Percentiles rank a stretch among this genome's conserved stretches.
phyloP scores from a whole-genome alignment of 2,888 invertebrate genomes.

The Iselma pallidipennis region DNA sequence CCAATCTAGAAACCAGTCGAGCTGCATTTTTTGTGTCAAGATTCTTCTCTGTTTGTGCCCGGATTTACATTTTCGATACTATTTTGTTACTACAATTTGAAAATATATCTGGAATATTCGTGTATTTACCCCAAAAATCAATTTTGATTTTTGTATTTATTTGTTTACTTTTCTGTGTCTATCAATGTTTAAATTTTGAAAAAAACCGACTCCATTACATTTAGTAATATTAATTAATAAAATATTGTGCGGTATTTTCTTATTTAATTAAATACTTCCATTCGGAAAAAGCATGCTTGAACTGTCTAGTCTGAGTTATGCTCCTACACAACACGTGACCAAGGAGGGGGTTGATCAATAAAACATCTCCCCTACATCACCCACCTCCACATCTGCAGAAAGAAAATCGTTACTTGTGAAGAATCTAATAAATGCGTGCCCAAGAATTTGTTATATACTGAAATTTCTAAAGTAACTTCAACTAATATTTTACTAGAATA shows the following conservation, averaged over 20 bases:
- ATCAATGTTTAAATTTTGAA: no score
- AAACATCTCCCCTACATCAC: constrained; percentile 57
- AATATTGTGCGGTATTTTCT: background rate
- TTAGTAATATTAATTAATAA: background rate
- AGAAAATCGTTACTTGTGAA: constrained; percentile 57
- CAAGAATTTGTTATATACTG: constrained; percentile 29
- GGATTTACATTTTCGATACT: background rate
- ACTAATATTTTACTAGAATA: background rate
- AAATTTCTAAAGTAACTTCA: background rate
- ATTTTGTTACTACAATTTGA: background rate
- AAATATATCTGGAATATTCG: background rate
- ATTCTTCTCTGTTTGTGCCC: no score
- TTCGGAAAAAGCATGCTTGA: constrained; percentile 43
- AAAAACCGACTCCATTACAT: background rate
- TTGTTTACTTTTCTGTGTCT: background rate
- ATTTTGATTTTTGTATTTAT: background rate
- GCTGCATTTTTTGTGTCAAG: background rate
- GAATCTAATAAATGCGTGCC: constrained; percentile 51
- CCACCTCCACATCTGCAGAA: constrained; percentile 49
- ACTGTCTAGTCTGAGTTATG: constrained; percentile 55
- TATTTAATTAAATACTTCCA: constrained; percentile 44
- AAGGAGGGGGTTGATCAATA: constrained; percentile 61
- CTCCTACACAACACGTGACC: constrained; percentile 55
- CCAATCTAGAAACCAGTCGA: background rate
- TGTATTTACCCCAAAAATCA: background rate